Conservation (phyloP, 92 coral and sea anemone genomes). For the Epizoanthus illoricatus region DNA sequence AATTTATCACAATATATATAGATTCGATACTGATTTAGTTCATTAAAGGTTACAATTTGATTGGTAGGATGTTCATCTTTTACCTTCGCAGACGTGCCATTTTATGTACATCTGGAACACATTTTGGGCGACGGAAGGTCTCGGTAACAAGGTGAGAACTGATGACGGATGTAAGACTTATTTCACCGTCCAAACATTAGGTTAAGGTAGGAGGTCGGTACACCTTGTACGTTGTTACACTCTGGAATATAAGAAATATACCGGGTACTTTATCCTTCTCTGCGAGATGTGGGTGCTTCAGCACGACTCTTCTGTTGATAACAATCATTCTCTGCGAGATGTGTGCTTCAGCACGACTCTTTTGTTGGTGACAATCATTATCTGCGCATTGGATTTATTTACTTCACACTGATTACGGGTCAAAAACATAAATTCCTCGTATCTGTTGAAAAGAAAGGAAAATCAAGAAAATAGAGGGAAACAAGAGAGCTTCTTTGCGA, state of each 20-base stretch:
- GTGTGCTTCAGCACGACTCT: too few relatives aligned
- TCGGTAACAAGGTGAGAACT: conserved; percentile 68
- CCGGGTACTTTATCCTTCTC: too few relatives aligned
- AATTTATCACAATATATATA: neutral
- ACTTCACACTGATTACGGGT: too few relatives aligned
- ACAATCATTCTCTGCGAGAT: too few relatives aligned
- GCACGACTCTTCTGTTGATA: too few relatives aligned
- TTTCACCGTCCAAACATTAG: neutral
- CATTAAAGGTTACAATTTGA: neutral
- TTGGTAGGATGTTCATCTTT: neutral
- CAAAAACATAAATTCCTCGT: too few relatives aligned
- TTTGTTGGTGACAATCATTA: too few relatives aligned
- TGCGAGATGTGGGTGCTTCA: too few relatives aligned
- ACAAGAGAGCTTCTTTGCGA: neutral
- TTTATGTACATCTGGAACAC: conserved; percentile 78
- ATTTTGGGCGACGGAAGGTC: conserved; percentile 82
- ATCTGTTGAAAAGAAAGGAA: neutral
- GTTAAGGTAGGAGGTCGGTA: neutral
- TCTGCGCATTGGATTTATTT: too few relatives aligned
- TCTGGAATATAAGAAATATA: too few relatives aligned
- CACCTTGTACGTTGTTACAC: neutral
- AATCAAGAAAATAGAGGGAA: neutral
- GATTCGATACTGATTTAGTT: neutral
- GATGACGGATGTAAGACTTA: neutral
- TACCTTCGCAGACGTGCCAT: conserved; percentile 66